phyloP scores from a whole-genome alignment of 2,888 invertebrate genomes.

The Drosophila robusta region DNA sequence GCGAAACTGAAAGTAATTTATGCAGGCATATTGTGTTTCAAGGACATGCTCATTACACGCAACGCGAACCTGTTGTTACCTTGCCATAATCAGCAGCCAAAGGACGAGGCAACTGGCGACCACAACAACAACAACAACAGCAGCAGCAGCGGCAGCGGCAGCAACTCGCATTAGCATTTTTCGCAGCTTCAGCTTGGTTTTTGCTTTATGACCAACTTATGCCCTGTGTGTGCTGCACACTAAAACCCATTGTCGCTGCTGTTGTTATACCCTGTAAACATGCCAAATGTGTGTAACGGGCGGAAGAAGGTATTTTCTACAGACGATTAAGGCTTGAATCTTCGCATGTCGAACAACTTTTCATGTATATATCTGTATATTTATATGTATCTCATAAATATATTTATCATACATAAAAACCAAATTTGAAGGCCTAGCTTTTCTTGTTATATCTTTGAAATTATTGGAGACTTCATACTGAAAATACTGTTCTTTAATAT shows the following conservation, averaged over 20 bases:
- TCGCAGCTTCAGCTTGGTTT: slow-evolving; percentile 57
- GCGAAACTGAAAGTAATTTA: slow-evolving; percentile 62
- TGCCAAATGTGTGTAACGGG: too few relatives aligned
- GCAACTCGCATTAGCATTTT: slow-evolving; percentile 59
- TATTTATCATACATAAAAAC: too few relatives aligned
- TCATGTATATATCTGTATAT: too few relatives aligned
- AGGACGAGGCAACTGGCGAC: slow-evolving; percentile 17
- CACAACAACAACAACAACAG: slow-evolving; percentile 21
- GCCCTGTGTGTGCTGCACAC: slow-evolving; percentile 37
- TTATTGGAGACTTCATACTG: too few relatives aligned
- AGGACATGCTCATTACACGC: slow-evolving; percentile 80
- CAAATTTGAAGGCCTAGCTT: too few relatives aligned
- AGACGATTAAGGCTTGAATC: too few relatives aligned
- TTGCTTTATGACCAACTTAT: slow-evolving; percentile 65
- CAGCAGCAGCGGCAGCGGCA: slow-evolving; percentile 15
- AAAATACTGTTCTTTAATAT: too few relatives aligned
- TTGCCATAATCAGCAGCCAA: slow-evolving; percentile 37
- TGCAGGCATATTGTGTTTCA: slow-evolving; percentile 78
- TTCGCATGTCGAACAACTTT: too few relatives aligned
- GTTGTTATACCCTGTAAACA: background rate
- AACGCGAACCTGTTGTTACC: slow-evolving; percentile 53
- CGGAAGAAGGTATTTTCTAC: too few relatives aligned
- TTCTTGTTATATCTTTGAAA: too few relatives aligned
- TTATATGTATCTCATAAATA: too few relatives aligned
- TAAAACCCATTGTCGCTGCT: too few relatives aligned